These are phyloP conservation scores for Jacana jacana DNA, from an alignment of 2,113 vertebrate species.

Conservation along the genomic window DNA sequence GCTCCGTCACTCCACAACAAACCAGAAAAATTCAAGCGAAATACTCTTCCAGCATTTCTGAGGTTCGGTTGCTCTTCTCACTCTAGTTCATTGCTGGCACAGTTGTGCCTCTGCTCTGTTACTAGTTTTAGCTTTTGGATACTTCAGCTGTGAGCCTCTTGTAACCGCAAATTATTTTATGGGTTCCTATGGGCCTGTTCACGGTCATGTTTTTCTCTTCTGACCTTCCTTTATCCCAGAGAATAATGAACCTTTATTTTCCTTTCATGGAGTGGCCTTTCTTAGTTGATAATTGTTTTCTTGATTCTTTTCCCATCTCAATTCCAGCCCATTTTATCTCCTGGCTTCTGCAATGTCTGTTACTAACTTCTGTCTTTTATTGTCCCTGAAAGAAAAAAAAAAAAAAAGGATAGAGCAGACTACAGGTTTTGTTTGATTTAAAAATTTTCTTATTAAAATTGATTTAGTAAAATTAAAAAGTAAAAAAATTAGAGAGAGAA, in stretches of 20 bases:
- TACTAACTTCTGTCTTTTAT: neutral
- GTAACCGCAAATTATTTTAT: constrained; percentile 12
- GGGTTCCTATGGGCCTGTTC: neutral
- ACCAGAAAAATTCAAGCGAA: neutral
- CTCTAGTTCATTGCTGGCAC: neutral
- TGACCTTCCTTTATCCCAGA: neutral
- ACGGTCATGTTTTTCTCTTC: neutral
- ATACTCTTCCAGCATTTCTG: neutral
- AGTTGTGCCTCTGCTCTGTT: neutral
- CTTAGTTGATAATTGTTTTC: neutral
- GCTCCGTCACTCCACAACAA: neutral
- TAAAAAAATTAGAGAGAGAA: neutral
- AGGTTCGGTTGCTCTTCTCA: neutral
- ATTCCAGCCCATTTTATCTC: neutral
- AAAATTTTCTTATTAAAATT: neutral
- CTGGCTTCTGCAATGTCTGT: neutral
- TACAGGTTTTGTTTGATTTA: neutral
- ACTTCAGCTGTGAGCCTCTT: constrained; percentile 7
- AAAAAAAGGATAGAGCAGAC: neutral
- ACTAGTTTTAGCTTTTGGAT: constrained; percentile 38
- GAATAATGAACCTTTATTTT: neutral
- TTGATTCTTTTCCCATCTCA: neutral
- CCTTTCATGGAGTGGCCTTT: neutral
- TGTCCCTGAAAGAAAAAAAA: neutral
- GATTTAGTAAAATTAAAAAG: neutral